Percentiles rank a stretch among this genome's conserved stretches.
Evolutionary conservation across 2,888 invertebrate species (phyloP).

Genomic region (Ectemnius lituratus): DNA sequence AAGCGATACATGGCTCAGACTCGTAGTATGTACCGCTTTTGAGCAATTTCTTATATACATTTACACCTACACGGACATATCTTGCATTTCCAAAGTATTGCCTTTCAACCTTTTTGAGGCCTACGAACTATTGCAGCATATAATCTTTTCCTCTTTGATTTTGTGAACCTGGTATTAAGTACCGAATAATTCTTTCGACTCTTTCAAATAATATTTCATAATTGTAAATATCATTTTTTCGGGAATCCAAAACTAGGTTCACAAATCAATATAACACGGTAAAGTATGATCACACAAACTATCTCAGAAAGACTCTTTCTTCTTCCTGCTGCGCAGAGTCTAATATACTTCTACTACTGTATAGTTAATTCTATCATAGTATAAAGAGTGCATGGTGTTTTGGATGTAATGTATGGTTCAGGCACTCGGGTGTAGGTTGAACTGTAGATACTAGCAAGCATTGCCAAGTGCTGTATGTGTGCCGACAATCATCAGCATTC

Average conservation of each 20-base stretch:
- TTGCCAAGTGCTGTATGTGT: slow-evolving; percentile 78
- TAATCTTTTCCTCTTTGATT: background rate
- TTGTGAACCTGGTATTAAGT: slow-evolving; percentile 20
- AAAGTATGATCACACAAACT: slow-evolving; percentile 52
- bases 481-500: slow-evolving; percentile 78
- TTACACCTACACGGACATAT: slow-evolving; percentile 29
- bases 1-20: slow-evolving; percentile 67
- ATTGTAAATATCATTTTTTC: too few species aligned
- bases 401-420: slow-evolving; percentile 74
- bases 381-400: slow-evolving; percentile 75
- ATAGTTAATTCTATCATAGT: slow-evolving; percentile 57
- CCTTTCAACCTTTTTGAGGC: slow-evolving; percentile 18
- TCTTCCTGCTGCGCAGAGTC: slow-evolving; percentile 60
- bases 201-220: too few species aligned
- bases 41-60: slow-evolving; percentile 66
- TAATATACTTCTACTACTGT: slow-evolving; percentile 67
- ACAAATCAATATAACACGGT: slow-evolving; percentile 35
- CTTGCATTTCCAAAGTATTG: slow-evolving; percentile 20
- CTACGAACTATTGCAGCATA: slow-evolving; percentile 15
- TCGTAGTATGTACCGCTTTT: slow-evolving; percentile 70
- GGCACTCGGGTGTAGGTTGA: slow-evolving; percentile 76
- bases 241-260: background rate
- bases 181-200: too few species aligned
- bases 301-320: slow-evolving; percentile 37
- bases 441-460: slow-evolving; percentile 75